phyloP scores from a whole-genome alignment of 2,797 vertebrate species.

The Hirundo rustica region DNA sequence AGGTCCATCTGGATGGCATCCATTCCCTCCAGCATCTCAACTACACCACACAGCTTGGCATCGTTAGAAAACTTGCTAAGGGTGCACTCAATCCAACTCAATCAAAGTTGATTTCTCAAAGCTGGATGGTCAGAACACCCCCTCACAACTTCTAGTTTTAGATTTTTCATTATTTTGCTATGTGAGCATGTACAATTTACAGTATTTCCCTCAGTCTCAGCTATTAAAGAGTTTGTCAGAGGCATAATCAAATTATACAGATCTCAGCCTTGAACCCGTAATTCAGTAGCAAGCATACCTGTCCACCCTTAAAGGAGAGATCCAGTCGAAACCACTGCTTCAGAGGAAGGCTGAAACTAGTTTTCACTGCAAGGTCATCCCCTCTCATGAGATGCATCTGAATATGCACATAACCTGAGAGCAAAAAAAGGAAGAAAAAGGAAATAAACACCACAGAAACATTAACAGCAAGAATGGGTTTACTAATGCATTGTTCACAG shows the following conservation, averaged over 20 bases:
- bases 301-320: slow-evolving; percentile 79
- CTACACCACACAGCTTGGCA: neutral
- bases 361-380: slow-evolving; percentile 82
- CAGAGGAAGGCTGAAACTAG: slow-evolving; percentile 77
- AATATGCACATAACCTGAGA: slow-evolving; percentile 84
- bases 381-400: slow-evolving; percentile 83
- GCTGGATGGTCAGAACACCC: neutral
- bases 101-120: neutral
- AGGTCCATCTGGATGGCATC: neutral
- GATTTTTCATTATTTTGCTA: neutral
- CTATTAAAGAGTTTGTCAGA: neutral
- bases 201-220: neutral
- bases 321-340: slow-evolving; percentile 89
- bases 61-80: neutral
- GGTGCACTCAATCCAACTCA: neutral
- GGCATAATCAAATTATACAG: neutral
- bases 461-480: neutral
- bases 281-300: slow-evolving; percentile 74
- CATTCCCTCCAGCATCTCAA: neutral
- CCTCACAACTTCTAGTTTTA: neutral
- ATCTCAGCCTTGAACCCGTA: neutral
- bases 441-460: neutral
- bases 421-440: neutral
- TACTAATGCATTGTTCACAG: neutral
- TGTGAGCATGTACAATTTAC: neutral